These are phyloP conservation scores for Griposia aprilina DNA, from an alignment of 2,888 invertebrate species.

Conservation along the genomic window DNA sequence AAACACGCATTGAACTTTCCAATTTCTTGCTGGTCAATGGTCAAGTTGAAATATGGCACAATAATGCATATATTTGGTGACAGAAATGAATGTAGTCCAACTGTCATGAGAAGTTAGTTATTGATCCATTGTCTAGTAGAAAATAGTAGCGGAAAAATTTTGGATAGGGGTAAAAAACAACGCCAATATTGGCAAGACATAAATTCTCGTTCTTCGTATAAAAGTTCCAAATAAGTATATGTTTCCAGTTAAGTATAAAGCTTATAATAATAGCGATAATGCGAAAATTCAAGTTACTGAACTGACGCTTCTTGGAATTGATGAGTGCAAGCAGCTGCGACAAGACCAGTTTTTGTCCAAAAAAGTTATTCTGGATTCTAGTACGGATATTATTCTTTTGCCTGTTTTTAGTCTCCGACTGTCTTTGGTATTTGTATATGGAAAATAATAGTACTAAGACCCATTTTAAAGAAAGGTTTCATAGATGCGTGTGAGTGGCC, in stretches of 20 bases:
- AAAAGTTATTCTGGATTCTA: conserved; percentile 22
- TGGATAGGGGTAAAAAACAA: neutral
- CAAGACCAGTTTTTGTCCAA: conserved; percentile 25
- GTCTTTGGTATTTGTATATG: neutral
- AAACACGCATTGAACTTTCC: conserved; percentile 17
- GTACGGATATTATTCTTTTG: conserved; percentile 1
- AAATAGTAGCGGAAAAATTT: neutral
- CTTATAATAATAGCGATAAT: conserved; percentile 15
- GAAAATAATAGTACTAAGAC: no score
- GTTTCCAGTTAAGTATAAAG: conserved; percentile 9
- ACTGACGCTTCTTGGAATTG: conserved; percentile 19
- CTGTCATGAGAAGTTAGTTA: neutral
- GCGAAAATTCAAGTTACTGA: conserved; percentile 20
- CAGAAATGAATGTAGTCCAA: neutral
- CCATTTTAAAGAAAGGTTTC: neutral
- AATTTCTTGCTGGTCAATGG: conserved; percentile 35
- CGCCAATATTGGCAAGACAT: neutral
- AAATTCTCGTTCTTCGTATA: neutral
- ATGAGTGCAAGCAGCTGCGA: conserved; percentile 29
- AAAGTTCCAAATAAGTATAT: conserved; percentile 13
- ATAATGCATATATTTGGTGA: neutral
- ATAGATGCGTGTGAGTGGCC: conserved; percentile 1
- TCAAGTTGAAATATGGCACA: conserved; percentile 3
- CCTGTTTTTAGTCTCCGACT: neutral
- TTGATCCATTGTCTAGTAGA: neutral